phyloP scores from a whole-genome alignment of 2,888 invertebrate species.

The Pterobdella sp. region DNA sequence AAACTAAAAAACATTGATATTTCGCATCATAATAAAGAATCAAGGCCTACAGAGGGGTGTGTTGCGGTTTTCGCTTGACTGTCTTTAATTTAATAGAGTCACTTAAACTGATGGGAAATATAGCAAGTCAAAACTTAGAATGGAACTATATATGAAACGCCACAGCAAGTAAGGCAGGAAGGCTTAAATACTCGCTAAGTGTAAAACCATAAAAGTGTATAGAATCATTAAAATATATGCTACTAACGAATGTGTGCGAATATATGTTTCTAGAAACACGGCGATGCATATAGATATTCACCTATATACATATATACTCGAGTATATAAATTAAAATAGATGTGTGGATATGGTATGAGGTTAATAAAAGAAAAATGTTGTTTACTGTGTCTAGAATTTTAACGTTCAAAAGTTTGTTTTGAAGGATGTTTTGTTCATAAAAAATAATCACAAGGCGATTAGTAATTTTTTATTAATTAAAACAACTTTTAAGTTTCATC shows the following conservation, averaged over 20 bases:
- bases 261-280: background rate
- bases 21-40: no score
- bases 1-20: background rate
- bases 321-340: conserved; percentile 4
- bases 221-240: no score
- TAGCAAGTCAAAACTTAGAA: background rate
- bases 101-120: conserved; percentile 6
- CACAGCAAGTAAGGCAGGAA: no score
- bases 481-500: no score
- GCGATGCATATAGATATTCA: background rate
- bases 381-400: no score
- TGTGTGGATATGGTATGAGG: background rate
- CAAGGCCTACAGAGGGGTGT: conserved; percentile 2
- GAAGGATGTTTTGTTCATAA: no score
- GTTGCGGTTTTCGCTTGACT: conserved; percentile 1
- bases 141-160: background rate
- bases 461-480: no score
- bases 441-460: no score
- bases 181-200: no score
- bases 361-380: background rate
- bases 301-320: background rate
- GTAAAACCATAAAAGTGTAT: no score
- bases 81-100: conserved; percentile 1
- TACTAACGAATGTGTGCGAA: background rate
- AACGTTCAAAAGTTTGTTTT: no score